Evolutionary conservation across 2,113 vertebrate species (phyloP).

Genomic region (Hylia prasina): DNA sequence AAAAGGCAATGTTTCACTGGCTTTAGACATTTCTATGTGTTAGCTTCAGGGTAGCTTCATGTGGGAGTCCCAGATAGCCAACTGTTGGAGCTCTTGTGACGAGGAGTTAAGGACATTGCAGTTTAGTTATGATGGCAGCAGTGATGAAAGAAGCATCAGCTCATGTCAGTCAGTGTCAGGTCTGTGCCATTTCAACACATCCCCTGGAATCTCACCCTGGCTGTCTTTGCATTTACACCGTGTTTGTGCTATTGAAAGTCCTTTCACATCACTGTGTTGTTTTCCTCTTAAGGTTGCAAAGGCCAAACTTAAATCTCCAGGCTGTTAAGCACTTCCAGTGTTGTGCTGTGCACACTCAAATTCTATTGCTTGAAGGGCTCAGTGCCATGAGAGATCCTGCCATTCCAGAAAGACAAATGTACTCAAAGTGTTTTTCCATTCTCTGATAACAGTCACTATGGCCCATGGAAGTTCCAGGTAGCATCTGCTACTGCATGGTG

Average conservation of each 20-base stretch:
- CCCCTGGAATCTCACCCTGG: fast-evolving
- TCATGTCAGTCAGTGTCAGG: background rate
- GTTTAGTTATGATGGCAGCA: background rate
- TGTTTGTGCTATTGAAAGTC: background rate
- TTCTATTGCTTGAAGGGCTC: background rate
- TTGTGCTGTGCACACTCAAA: background rate
- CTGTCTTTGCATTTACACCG: background rate
- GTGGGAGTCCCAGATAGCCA: background rate
- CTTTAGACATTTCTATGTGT: background rate
- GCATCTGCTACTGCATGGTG: background rate
- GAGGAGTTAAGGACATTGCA: background rate
- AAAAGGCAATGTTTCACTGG: background rate
- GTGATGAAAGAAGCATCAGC: background rate
- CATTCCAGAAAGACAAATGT: background rate
- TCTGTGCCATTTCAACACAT: background rate
- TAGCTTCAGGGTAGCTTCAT: background rate
- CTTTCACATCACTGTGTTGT: background rate
- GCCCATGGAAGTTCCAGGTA: background rate
- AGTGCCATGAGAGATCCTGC: background rate
- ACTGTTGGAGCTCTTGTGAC: background rate
- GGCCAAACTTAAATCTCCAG: background rate
- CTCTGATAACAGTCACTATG: background rate
- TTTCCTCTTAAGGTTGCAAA: background rate
- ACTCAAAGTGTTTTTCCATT: background rate
- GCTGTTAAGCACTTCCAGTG: background rate